Conservation (phyloP, 2,797 vertebrate species). For the Amphiprion clarkii region DNA sequence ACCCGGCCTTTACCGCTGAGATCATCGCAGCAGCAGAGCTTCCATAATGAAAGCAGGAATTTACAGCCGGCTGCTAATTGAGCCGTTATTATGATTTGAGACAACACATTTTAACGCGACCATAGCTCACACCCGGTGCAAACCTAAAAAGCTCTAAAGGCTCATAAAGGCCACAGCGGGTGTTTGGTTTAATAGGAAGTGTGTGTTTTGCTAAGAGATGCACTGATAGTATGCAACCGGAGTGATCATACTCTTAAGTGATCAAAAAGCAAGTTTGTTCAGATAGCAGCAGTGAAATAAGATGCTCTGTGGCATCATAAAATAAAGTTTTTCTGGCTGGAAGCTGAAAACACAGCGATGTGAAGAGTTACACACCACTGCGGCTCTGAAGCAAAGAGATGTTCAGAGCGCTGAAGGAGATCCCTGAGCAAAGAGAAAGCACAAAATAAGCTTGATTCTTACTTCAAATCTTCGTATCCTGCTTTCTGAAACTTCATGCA, state of each 20-base stretch:
- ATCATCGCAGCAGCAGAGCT: slow-evolving; percentile 26
- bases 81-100: slow-evolving; percentile 55
- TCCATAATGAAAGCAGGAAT: slow-evolving; percentile 51
- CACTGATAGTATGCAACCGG: neutral
- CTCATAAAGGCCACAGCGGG: slow-evolving; percentile 25
- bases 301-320: slow-evolving; percentile 8
- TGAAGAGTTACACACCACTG: neutral
- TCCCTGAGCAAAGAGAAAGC: slow-evolving; percentile 5
- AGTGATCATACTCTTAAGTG: slow-evolving; percentile 16
- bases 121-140: slow-evolving; percentile 17
- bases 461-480: slow-evolving; percentile 2
- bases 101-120: slow-evolving; percentile 42
- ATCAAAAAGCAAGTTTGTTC: slow-evolving; percentile 10
- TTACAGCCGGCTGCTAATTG: slow-evolving; percentile 57
- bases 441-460: slow-evolving; percentile 3
- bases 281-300: neutral
- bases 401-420: neutral
- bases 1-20: slow-evolving; percentile 15
- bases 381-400: slow-evolving; percentile 1
- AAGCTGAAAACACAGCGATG: neutral
- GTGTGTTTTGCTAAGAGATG: slow-evolving; percentile 2
- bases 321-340: neutral
- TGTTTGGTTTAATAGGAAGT: slow-evolving; percentile 30
- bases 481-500: neutral
- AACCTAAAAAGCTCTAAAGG: neutral